phyloP scores from a whole-genome alignment of 2,797 vertebrate species.

The Xyrichtys novacula region DNA sequence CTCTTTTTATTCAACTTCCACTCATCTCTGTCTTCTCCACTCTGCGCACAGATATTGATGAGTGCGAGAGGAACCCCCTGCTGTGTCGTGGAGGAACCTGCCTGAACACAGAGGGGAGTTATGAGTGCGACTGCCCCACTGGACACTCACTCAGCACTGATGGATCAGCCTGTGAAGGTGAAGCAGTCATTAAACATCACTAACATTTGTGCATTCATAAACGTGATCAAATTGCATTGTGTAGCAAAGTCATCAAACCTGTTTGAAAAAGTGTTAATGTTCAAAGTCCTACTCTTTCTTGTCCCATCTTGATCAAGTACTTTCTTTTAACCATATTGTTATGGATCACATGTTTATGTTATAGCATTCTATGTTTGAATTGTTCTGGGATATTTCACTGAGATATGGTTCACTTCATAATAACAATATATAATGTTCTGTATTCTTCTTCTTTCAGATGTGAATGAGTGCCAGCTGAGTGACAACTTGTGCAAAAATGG shows the following conservation, averaged over 20 bases:
- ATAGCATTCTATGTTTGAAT: not conserved
- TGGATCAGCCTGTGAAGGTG: conserved; percentile 89
- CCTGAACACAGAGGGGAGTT: conserved; percentile 94
- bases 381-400: not conserved
- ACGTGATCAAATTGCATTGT: not conserved
- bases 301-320: not conserved
- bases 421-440: not conserved
- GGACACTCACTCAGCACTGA: conserved; percentile 87
- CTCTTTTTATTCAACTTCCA: not conserved
- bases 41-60: conserved; percentile 88
- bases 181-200: conserved; percentile 62
- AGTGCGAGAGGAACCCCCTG: conserved; percentile 92
- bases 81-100: conserved; percentile 92
- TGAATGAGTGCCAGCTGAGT: conserved; percentile 93
- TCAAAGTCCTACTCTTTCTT: too few relatives aligned
- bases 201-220: not conserved
- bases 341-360: too few relatives aligned
- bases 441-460: conserved; percentile 80
- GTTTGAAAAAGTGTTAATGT: not conserved
- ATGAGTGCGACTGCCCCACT: conserved; percentile 90
- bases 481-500: conserved; percentile 91
- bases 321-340: not conserved
- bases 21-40: not conserved
- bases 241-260: conserved; percentile 2
- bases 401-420: not conserved